Conservation (phyloP, 1,140 invertebrate species). For the Tetranychus cinnabarinus region DNA sequence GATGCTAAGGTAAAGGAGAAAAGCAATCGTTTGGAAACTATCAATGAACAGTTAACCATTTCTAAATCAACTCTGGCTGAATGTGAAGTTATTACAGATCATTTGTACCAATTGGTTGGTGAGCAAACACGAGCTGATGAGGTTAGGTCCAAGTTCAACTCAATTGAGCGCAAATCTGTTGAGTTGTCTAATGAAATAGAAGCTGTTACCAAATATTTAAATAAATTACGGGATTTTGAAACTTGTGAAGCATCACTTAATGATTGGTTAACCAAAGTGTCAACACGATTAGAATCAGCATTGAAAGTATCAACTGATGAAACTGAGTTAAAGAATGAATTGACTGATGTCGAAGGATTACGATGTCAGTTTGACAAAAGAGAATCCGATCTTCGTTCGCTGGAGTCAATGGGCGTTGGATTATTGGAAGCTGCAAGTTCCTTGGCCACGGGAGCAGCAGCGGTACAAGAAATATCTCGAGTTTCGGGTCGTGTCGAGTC, state of each 20-base stretch:
- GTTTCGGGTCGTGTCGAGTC: background rate
- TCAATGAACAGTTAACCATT: background rate
- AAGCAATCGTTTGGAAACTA: background rate
- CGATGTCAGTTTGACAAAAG: background rate
- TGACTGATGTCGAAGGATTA: background rate
- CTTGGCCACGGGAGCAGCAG: background rate
- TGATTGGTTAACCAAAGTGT: background rate
- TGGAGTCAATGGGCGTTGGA: background rate
- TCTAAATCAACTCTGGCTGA: background rate
- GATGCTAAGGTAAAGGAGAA: background rate
- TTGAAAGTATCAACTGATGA: background rate
- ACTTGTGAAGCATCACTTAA: background rate
- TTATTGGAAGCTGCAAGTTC: background rate
- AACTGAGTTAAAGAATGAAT: background rate
- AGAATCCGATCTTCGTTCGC: background rate
- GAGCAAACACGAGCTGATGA: background rate
- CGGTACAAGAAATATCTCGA: background rate
- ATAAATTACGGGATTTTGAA: background rate
- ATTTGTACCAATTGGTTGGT: background rate
- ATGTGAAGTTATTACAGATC: background rate
- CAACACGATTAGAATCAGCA: background rate
- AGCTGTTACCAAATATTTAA: background rate
- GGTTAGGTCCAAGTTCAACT: background rate
- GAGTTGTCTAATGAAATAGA: background rate
- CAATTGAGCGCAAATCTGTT: background rate